These are phyloP conservation scores for Lethenteron camtschaticum DNA, from an alignment of 2,113 vertebrate genomes.

Conservation along the genomic window DNA sequence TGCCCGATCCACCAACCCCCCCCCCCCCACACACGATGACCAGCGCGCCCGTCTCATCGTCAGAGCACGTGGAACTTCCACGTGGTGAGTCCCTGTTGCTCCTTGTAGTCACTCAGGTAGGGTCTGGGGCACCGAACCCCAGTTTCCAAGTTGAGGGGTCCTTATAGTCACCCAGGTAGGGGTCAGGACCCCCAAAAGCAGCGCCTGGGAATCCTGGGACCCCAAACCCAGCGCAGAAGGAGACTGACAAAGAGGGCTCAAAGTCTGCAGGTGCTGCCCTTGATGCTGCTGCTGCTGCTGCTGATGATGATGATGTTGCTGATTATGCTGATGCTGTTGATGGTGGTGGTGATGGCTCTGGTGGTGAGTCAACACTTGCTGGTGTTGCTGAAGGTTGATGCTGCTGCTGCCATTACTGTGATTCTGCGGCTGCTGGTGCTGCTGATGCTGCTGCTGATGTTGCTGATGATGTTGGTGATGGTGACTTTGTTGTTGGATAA, in stretches of 20 bases:
- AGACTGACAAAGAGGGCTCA: conserved; percentile 36
- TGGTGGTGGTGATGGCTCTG: conserved; percentile 42
- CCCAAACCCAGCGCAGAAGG: conserved; percentile 38
- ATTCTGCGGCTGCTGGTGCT: too few species aligned
- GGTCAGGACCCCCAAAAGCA: conserved; percentile 33
- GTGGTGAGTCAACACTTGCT: conserved; percentile 29
- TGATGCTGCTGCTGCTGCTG: too few species aligned
- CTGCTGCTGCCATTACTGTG: conserved; percentile 19
- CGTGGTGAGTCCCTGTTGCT: conserved; percentile 31
- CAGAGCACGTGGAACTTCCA: conserved; percentile 52
- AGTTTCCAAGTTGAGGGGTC: conserved; percentile 44
- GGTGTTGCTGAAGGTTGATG: conserved; percentile 34
- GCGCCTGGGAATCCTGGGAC: conserved; percentile 37
- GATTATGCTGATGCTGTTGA: conserved; percentile 21
- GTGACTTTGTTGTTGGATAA: too few species aligned
- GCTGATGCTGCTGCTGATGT: too few species aligned
- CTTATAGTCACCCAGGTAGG: conserved; percentile 61
- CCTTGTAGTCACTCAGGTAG: conserved; percentile 43
- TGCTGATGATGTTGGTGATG: too few species aligned
- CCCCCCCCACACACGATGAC: too few species aligned
- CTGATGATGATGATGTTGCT: too few species aligned
- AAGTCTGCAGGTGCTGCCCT: too few species aligned
- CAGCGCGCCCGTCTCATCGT: too few species aligned
- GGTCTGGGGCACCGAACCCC: conserved; percentile 46
- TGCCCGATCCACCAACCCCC: too few species aligned